These are phyloP conservation scores for Strigops habroptila DNA, from an alignment of 2,113 vertebrate genomes.

Conservation along the genomic window DNA sequence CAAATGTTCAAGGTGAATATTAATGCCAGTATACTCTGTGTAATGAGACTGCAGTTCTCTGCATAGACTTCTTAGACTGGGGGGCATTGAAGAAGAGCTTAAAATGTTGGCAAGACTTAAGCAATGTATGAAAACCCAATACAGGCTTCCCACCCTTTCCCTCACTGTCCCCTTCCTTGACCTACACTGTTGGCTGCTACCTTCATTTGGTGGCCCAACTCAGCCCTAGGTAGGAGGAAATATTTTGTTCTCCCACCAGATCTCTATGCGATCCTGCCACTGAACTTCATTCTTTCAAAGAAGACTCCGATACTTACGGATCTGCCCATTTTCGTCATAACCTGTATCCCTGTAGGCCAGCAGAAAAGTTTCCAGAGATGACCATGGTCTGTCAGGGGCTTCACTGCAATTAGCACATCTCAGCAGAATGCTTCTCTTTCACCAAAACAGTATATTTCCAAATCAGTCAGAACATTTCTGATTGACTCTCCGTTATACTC, in stretches of 20 bases:
- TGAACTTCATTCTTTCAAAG: background rate
- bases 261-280: background rate
- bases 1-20: constrained; percentile 4
- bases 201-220: background rate
- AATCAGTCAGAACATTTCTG: background rate
- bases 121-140: background rate
- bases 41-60: background rate
- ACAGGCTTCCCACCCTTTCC: background rate
- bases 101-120: background rate
- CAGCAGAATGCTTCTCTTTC: background rate
- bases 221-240: background rate
- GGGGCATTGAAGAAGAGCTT: background rate
- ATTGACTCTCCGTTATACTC: background rate
- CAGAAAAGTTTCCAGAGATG: background rate
- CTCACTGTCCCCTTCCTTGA: background rate
- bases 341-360: background rate
- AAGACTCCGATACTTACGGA: background rate
- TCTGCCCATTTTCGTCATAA: background rate
- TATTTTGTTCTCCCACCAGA: background rate
- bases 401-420: background rate
- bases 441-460: background rate
- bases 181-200: background rate
- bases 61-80: background rate
- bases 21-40: constrained; percentile 8
- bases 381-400: background rate